Base-by-base conservation (phyloP, 2,888 invertebrate species). In the Thymelicus acteon region DNA sequence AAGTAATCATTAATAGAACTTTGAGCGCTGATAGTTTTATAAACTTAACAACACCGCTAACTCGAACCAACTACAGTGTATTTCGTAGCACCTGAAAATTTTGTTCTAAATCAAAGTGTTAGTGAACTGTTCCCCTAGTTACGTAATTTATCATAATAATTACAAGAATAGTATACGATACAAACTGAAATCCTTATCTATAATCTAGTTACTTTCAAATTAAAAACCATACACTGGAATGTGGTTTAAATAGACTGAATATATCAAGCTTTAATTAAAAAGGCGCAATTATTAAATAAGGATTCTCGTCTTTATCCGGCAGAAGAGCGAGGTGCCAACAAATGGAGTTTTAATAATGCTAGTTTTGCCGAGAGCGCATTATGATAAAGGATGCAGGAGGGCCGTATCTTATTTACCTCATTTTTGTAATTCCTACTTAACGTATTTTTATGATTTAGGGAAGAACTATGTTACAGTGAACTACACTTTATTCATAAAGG, bases 241-340 rank as follows among this genome's bases (percentile, higher is more conserved):
- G 78, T 67, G 78, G 78, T 83, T 80, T 88, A 83, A 86, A 83
- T 81, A 77, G 78, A 80, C 78, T 82, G 85, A 81, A 85, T 83
- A 84, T 31, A 37, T 37, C 82, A 80, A 79, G 80, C 78, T 78
- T 86, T 90, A 89, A 89, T 90, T 88, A 89, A 89, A 88, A 89
- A 87, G 83, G 86, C 85, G 82, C 83, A 85, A 82, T 85, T 85
- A 85, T 80, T 76, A 76, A 80, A 75, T 82, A 82, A 79, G 85
- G 84, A 82, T 84, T 82, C 83, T 77, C 77, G 74, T 77, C 67
- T 75, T 71, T 75, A 81, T 80, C 77, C 72, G 62, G 72, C 71
- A 73, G 74, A 73, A 75, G 74, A 72, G 74, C 66, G 75, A 63
- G 73, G 75, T 75, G 76, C 74, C 72, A 74, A 73, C 80, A 82